These are phyloP conservation scores for Synanthedon formicaeformis DNA, from an alignment of 2,888 invertebrate species.

Conservation along the genomic window DNA sequence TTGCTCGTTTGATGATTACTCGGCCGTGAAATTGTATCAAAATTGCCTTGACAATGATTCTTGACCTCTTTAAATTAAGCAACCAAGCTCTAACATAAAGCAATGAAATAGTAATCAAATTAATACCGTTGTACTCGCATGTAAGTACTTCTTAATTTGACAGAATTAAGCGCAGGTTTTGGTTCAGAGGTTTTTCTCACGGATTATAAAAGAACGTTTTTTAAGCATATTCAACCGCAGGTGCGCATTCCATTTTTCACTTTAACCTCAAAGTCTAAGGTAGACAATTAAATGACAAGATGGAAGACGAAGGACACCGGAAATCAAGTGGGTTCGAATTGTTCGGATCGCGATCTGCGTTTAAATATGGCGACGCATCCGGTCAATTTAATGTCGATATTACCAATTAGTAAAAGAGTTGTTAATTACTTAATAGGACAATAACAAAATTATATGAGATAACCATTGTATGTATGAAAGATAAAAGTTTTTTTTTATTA, in stretches of 20 bases:
- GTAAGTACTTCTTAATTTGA: background rate
- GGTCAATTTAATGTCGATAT: conserved; percentile 31
- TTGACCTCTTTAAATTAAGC: conserved; percentile 7
- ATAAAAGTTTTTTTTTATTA: no score
- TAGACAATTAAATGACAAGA: conserved; percentile 3
- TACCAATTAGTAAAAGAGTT: conserved; percentile 1
- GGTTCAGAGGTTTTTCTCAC: conserved; percentile 45
- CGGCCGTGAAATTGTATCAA: conserved; percentile 11
- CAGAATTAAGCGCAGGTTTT: background rate
- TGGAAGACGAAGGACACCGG: conserved; percentile 37
- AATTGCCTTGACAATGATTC: conserved; percentile 18
- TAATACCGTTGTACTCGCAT: background rate
- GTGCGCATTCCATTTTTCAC: background rate
- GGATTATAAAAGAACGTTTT: conserved; percentile 18
- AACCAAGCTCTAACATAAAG: conserved; percentile 1
- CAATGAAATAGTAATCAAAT: background rate
- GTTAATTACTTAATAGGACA: background rate
- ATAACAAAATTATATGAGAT: no score
- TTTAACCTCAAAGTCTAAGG: background rate
- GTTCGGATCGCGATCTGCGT: conserved; percentile 50
- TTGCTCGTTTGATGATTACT: conserved; percentile 6
- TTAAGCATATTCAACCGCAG: conserved; percentile 10
- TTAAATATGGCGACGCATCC: conserved; percentile 48
- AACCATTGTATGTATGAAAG: no score
- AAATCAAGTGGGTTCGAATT: conserved; percentile 49